Evolutionary conservation across 2,113 vertebrate species (phyloP).

Genomic region (Calonectris borealis): DNA sequence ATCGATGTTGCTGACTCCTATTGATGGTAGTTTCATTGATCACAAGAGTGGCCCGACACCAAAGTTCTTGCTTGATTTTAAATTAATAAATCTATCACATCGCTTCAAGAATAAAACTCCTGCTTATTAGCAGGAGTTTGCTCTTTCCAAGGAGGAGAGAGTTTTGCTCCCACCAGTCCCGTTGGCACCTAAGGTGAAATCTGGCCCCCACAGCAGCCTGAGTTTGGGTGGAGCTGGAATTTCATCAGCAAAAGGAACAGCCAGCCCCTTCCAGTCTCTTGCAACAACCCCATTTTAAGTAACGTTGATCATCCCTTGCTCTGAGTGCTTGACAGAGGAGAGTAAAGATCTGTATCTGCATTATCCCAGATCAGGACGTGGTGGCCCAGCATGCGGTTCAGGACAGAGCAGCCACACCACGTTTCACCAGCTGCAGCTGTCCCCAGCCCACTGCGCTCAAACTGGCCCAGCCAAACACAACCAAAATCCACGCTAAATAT

Average conservation of each 20-base stretch:
- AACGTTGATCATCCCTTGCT: background rate
- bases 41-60: background rate
- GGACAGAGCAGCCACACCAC: background rate
- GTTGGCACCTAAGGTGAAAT: background rate
- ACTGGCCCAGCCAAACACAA: background rate
- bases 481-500: background rate
- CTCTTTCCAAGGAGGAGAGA: background rate
- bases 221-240: background rate
- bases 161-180: background rate
- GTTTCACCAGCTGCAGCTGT: background rate
- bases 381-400: background rate
- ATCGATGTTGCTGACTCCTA: background rate
- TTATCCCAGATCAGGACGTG: fast-evolving
- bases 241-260: background rate
- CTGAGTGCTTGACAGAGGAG: background rate
- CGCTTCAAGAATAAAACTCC: background rate
- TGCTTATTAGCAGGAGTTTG: background rate
- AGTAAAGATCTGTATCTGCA: background rate
- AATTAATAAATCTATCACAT: background rate
- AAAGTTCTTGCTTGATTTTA: background rate
- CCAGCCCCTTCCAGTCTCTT: background rate
- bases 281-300: background rate
- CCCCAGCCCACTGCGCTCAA: background rate
- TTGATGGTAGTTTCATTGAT: background rate
- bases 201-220: fast-evolving